These are phyloP conservation scores for Nesidiocoris tenuis DNA, from an alignment of 2,888 invertebrate genomes.

Conservation along the genomic window DNA sequence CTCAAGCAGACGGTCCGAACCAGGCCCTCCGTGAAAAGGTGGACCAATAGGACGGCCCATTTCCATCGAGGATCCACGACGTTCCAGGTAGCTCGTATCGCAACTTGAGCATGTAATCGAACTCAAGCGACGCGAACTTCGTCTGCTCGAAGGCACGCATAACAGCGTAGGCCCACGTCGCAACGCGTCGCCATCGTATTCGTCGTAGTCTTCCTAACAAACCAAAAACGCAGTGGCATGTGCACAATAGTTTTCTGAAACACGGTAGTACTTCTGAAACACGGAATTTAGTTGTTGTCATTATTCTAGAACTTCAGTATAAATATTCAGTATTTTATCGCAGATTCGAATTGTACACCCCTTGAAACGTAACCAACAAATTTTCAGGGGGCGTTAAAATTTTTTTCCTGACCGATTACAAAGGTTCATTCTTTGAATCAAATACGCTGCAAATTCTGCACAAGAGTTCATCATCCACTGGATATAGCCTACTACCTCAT, in stretches of 20 bases:
- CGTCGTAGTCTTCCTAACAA: constrained; percentile 48
- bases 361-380: no score
- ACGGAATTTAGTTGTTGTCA: no score
- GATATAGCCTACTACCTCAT: no score
- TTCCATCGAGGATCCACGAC: constrained; percentile 76
- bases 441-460: no score
- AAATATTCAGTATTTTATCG: no score
- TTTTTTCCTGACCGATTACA: no score
- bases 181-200: constrained; percentile 48
- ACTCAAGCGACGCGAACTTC: constrained; percentile 63
- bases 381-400: no score
- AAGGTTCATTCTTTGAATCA: no score
- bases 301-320: no score
- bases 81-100: constrained; percentile 78
- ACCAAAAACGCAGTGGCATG: neutral
- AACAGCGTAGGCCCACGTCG: constrained; percentile 46
- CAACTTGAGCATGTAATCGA: constrained; percentile 83
- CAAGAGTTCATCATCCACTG: no score
- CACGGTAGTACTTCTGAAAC: no score
- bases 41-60: constrained; percentile 66
- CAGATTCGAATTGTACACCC: no score
- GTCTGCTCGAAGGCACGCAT: constrained; percentile 47
- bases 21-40: constrained; percentile 51
- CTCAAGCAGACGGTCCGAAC: constrained; percentile 48
- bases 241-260: neutral